phyloP scores from a whole-genome alignment of 2,113 vertebrate species.

The Nycticorax nycticorax region DNA sequence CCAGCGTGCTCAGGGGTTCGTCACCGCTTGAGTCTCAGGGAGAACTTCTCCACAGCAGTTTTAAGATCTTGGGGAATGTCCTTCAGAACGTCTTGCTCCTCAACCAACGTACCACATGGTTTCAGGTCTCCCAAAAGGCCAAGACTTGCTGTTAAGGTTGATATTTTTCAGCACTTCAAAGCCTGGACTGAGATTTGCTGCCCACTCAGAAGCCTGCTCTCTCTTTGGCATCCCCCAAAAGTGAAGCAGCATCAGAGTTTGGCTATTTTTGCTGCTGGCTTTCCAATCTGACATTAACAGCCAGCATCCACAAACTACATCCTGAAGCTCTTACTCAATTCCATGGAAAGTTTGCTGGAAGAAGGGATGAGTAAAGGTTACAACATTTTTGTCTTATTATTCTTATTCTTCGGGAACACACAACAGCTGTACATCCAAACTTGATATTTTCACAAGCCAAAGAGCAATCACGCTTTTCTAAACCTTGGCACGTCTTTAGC shows the following conservation, averaged over 20 bases:
- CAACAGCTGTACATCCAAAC: slow-evolving; percentile 49
- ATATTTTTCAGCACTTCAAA: slow-evolving; percentile 4
- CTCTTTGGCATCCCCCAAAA: slow-evolving; percentile 9
- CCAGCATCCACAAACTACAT: slow-evolving; percentile 1
- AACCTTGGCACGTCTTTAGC: slow-evolving; percentile 36
- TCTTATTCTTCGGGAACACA: slow-evolving; percentile 10
- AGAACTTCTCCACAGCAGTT: not conserved
- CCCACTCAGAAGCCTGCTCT: not conserved
- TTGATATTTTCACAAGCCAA: slow-evolving; percentile 28
- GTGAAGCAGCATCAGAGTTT: not conserved
- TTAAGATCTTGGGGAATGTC: not conserved
- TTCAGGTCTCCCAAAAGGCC: not conserved
- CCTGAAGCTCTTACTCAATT: slow-evolving; percentile 52
- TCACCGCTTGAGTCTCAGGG: not conserved
- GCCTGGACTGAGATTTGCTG: not conserved
- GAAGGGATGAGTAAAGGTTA: slow-evolving; percentile 35
- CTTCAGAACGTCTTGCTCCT: not conserved
- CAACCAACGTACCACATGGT: not conserved
- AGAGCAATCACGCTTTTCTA: slow-evolving; percentile 4
- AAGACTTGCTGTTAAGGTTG: not conserved
- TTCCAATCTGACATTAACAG: not conserved
- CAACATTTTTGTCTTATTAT: not conserved
- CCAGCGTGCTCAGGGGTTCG: not conserved
- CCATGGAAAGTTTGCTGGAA: slow-evolving; percentile 39
- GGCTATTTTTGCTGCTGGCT: not conserved